Percentiles rank a stretch among this genome's conserved stretches.
Conservation (phyloP, 2,888 invertebrate species). For the Stenodema calcarata region DNA sequence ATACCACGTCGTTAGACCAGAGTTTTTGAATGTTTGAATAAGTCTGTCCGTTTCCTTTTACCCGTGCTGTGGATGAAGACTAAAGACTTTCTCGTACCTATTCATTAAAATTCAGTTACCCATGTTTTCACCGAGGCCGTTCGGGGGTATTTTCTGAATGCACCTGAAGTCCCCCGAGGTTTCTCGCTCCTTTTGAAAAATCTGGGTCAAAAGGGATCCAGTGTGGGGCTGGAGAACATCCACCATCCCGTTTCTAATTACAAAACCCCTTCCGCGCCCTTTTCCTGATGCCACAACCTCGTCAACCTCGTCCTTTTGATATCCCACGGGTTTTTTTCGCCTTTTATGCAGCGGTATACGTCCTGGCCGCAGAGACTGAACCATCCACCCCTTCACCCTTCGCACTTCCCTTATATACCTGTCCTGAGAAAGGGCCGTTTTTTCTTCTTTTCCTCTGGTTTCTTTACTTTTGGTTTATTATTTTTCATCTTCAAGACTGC, state of each 20-base stretch:
- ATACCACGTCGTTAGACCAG: no score
- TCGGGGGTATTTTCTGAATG: neutral
- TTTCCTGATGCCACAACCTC: neutral
- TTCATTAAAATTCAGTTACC: neutral
- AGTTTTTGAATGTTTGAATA: no score
- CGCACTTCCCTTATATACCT: neutral
- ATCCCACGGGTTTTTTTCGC: neutral
- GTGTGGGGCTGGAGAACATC: neutral
- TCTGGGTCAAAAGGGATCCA: neutral
- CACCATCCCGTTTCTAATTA: neutral
- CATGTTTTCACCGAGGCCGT: neutral
- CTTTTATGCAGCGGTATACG: neutral
- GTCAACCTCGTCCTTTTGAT: neutral
- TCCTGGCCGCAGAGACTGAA: neutral
- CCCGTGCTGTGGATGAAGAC: no score
- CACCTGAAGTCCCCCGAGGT: neutral
- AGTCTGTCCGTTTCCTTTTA: no score
- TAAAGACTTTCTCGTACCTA: no score
- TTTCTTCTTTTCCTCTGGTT: neutral
- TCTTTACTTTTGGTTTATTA: no score
- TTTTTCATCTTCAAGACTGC: neutral
- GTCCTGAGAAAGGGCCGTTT: neutral
- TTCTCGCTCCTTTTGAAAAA: neutral
- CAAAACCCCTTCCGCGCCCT: neutral
- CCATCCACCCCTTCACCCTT: neutral